Evolutionary conservation across 2,888 invertebrate genomes (phyloP), one percentile per base, ranked within the genome.

Genomic region (Hyppa rectilinea): DNA sequence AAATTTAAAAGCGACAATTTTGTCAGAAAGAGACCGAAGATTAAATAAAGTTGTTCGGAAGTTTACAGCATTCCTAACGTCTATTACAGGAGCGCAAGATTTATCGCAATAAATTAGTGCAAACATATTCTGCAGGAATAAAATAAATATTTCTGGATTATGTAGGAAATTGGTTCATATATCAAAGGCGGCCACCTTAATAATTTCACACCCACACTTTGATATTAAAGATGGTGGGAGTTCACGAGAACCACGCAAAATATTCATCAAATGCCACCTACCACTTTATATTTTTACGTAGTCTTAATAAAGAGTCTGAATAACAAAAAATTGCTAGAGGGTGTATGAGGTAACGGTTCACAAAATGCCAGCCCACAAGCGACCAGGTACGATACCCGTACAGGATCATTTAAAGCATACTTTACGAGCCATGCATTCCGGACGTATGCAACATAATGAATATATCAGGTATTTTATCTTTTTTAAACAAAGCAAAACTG

Each of bases 1-100:
- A 80, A 80, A 83, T 83, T 85, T 81, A 73, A 78, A 85, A 78
- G 84, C 84, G 85, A 79, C 71, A 77, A 83, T 83, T 75, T 78
- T 77, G 77, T 76, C 67, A 77, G 77, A 79, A 75, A 71, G 79
- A 86, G 75, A 78, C 78, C 74, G 59, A 78, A 67, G 71, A 85
- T 75, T 84, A 79, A 83, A 75, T 76, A 81, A 79, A 84, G 69
- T 79, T 81, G 38, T 76, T 77, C 56, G 56, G 73, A 78, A 78
- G 68, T 79, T 85, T 76, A 75, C 43, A 81, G 74, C 82, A 83
- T 85, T 87, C 79, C 78, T 80, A 68, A 85, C 65, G 68, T 83
- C 68, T 74, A 82, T 87, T 74, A 85, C 70, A 63, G 50, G 74
- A 81, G 73, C 53, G 63, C 62, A 75, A 77, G 77, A 85, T 84